Evolutionary conservation across 2,797 vertebrate species (phyloP).

Genomic region (Macropus fuliginosus): DNA sequence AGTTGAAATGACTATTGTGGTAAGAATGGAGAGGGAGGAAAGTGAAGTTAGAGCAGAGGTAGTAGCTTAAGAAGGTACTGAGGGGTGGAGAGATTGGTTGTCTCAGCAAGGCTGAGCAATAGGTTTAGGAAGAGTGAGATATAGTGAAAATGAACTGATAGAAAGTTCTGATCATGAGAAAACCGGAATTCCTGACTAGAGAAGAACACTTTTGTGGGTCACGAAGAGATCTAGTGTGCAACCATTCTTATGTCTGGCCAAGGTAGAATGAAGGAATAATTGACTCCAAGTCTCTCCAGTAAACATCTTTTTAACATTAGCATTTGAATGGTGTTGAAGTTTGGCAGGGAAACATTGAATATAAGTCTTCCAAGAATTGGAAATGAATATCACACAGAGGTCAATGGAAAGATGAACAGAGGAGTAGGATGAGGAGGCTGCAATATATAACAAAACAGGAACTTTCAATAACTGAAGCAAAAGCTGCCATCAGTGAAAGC

Average conservation of each 20-base stretch:
- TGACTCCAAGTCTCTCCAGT: not conserved
- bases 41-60: not conserved
- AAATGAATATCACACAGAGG: not conserved
- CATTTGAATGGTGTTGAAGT: not conserved
- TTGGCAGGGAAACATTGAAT: not conserved
- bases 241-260: not conserved
- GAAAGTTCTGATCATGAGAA: not conserved
- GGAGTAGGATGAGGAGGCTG: not conserved
- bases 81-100: not conserved
- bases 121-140: not conserved
- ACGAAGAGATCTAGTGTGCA: not conserved
- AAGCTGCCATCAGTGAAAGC: not conserved
- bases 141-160: not conserved
- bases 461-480: not conserved
- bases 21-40: not conserved
- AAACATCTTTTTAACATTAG: not conserved
- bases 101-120: not conserved
- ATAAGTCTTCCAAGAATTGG: not conserved
- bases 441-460: not conserved
- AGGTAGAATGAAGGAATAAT: not conserved
- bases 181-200: not conserved
- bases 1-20: not conserved
- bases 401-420: not conserved
- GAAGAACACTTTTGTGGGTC: not conserved
- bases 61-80: not conserved